These are phyloP conservation scores for Trichonephila clavata DNA, from an alignment of 1,140 invertebrate genomes.

Conservation along the genomic window DNA sequence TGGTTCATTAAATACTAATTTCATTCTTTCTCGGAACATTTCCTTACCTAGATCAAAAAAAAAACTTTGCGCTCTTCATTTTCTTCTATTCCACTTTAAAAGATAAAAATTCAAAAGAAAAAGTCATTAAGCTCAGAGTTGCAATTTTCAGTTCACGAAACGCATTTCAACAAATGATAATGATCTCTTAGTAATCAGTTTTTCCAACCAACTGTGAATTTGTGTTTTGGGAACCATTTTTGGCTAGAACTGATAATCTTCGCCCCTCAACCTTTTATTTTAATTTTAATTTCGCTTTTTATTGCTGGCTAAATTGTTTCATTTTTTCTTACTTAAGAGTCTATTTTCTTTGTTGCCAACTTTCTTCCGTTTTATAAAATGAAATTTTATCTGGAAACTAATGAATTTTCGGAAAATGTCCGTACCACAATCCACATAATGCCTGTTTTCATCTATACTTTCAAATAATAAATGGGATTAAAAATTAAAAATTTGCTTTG, in stretches of 20 bases:
- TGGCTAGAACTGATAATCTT: background rate
- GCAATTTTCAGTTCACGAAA: constrained; percentile 30
- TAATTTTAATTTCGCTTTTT: constrained; percentile 19
- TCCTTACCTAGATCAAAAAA: background rate
- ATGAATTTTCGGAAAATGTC: background rate
- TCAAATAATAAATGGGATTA: too few relatives aligned
- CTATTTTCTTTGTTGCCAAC: background rate
- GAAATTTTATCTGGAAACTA: background rate
- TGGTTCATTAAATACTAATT: constrained; percentile 36
- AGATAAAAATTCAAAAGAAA: constrained; percentile 1
- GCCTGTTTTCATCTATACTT: too few relatives aligned
- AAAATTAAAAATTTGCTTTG: too few relatives aligned
- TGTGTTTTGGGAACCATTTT: background rate
- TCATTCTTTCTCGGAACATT: constrained; percentile 14
- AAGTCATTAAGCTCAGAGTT: constrained; percentile 17
- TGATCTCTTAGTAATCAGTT: constrained; percentile 51
- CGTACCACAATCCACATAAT: too few relatives aligned
- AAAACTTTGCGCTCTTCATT: background rate
- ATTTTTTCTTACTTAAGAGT: background rate
- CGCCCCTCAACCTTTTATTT: background rate
- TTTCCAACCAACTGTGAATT: background rate
- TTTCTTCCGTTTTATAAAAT: background rate
- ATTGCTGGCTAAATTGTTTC: background rate
- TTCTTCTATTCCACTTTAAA: constrained; percentile 11
- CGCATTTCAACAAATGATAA: constrained; percentile 33